Percentiles rank a stretch among this genome's conserved stretches.
Conservation (phyloP, 2,113 vertebrate species). For the Halcyon malimbica region DNA sequence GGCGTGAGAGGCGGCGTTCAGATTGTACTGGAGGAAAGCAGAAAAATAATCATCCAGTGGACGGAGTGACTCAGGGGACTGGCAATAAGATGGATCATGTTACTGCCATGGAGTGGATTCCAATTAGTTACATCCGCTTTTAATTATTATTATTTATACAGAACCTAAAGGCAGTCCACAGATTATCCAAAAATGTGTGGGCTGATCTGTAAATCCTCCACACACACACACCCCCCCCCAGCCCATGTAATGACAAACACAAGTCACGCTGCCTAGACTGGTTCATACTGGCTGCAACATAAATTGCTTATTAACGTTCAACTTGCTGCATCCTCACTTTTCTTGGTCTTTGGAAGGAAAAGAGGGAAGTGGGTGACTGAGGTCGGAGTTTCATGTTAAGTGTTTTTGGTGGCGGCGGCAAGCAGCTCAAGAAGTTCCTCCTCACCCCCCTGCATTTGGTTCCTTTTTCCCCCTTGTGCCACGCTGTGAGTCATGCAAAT, state of each 20-base stretch:
- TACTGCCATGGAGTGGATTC: neutral
- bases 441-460: neutral
- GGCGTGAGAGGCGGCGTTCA: neutral
- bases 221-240: neutral
- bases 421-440: neutral
- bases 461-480: slow-evolving; percentile 9
- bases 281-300: neutral
- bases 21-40: neutral
- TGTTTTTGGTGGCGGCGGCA: neutral
- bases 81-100: slow-evolving; percentile 20
- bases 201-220: neutral
- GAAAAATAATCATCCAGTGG: slow-evolving; percentile 2
- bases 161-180: slow-evolving; percentile 17
- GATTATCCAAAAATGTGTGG: neutral
- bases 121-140: slow-evolving; percentile 46
- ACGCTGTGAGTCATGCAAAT: neutral
- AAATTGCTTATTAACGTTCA: neutral
- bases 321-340: neutral
- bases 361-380: neutral
- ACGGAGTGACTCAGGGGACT: neutral
- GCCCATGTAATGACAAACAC: neutral
- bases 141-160: slow-evolving; percentile 34
- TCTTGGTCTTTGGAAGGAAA: neutral
- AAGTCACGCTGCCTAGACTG: neutral
- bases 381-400: rapidly evolving